Conservation (phyloP, 92 coral and sea anemone species). For the Porites evermanni region DNA sequence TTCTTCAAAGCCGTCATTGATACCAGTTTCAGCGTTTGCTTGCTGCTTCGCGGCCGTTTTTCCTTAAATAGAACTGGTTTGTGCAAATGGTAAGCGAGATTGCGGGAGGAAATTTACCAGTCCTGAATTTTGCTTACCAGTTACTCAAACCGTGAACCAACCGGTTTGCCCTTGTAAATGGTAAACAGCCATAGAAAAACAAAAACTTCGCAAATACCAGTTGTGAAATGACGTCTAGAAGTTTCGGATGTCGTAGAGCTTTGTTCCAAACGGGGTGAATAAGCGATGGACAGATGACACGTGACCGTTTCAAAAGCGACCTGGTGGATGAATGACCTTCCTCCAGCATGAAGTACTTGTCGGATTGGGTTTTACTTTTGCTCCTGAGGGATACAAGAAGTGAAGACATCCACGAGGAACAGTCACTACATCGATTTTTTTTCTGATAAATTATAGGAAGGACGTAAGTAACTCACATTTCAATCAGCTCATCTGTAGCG, state of each 20-base stretch:
- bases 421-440: no score
- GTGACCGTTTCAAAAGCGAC: conserved; percentile 28
- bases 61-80: no score
- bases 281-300: conserved; percentile 35
- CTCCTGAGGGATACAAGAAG: conserved; percentile 11
- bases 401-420: neutral
- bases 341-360: conserved; percentile 31
- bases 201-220: conserved; percentile 2
- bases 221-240: conserved; percentile 35
- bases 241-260: conserved; percentile 32
- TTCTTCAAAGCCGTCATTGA: no score
- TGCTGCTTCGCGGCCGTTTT: no score
- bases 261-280: conserved; percentile 46
- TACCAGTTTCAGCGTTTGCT: no score
- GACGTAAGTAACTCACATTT: conserved; percentile 4
- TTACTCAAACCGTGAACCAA: no score
- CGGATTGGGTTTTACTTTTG: conserved; percentile 20
- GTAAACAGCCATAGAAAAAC: neutral
- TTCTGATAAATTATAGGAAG: no score
- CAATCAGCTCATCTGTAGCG: conserved; percentile 32
- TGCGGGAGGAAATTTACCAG: no score
- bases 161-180: no score
- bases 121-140: no score
- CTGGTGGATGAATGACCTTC: conserved; percentile 22
- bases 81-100: no score